Evolutionary conservation across 2,888 invertebrate genomes (phyloP).

Genomic region (Junonia oenone): DNA sequence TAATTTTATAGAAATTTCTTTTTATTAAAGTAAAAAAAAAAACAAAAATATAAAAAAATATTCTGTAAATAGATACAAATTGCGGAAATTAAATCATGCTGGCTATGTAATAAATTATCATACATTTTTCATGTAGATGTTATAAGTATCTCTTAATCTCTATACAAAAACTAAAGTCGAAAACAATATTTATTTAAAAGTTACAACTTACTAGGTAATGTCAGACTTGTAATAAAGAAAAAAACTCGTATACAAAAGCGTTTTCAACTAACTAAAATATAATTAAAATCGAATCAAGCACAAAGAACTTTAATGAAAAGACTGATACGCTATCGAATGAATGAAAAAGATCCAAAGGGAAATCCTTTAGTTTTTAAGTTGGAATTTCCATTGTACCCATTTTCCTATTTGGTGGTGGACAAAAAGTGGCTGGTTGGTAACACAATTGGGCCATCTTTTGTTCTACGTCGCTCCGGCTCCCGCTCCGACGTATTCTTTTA

Average conservation of each 20-base stretch:
- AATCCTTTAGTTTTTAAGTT: conserved; percentile 31
- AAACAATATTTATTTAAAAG: too few relatives aligned
- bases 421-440: conserved; percentile 50
- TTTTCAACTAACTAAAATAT: background rate
- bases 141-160: too few relatives aligned
- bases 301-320: conserved; percentile 14
- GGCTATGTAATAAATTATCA: too few relatives aligned
- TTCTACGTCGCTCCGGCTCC: conserved; percentile 35
- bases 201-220: too few relatives aligned
- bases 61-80: too few relatives aligned
- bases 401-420: conserved; percentile 48
- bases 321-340: conserved; percentile 22
- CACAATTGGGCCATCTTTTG: conserved; percentile 58
- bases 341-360: conserved; percentile 26
- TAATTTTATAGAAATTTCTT: too few relatives aligned
- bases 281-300: conserved; percentile 6
- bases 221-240: too few relatives aligned
- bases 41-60: too few relatives aligned
- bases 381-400: conserved; percentile 45
- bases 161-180: too few relatives aligned
- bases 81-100: too few relatives aligned
- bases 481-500: conserved; percentile 47
- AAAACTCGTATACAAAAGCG: background rate
- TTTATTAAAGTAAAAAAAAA: too few relatives aligned
- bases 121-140: too few relatives aligned